Evolutionary conservation across 2,113 vertebrate species (phyloP).

Genomic region (Rhea pennata): DNA sequence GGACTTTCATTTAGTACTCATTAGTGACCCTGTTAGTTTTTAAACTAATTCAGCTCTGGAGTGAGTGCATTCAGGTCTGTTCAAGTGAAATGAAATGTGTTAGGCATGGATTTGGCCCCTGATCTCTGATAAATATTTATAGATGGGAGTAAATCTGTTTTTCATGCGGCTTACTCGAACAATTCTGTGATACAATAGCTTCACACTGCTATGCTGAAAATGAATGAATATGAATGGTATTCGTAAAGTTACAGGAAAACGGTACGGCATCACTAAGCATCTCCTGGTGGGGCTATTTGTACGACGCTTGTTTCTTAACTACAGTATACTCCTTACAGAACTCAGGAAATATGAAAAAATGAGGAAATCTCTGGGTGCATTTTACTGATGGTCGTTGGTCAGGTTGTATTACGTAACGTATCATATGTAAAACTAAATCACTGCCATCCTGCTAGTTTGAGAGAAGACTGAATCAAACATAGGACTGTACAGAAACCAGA

Average conservation of each 20-base stretch:
- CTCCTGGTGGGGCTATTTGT: background rate
- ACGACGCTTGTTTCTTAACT: background rate
- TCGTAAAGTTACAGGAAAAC: background rate
- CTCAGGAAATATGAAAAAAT: background rate
- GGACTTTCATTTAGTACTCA: background rate
- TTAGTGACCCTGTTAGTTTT: background rate
- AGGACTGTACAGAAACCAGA: background rate
- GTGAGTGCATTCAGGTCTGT: background rate
- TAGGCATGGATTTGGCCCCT: background rate
- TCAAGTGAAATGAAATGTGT: background rate
- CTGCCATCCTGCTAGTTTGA: too few species aligned
- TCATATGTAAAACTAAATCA: background rate
- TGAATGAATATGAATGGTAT: background rate
- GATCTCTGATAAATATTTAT: background rate
- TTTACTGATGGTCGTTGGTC: background rate
- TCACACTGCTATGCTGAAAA: rapidly evolving
- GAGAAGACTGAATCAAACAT: background rate
- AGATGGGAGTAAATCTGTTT: background rate
- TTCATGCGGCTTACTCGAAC: background rate
- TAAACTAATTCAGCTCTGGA: background rate
- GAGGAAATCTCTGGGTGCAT: background rate
- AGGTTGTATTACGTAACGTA: background rate
- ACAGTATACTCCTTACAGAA: background rate
- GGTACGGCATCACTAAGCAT: background rate
- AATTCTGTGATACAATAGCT: background rate